phyloP scores from a whole-genome alignment of 2,888 invertebrate genomes.

The Leucophenga montana region DNA sequence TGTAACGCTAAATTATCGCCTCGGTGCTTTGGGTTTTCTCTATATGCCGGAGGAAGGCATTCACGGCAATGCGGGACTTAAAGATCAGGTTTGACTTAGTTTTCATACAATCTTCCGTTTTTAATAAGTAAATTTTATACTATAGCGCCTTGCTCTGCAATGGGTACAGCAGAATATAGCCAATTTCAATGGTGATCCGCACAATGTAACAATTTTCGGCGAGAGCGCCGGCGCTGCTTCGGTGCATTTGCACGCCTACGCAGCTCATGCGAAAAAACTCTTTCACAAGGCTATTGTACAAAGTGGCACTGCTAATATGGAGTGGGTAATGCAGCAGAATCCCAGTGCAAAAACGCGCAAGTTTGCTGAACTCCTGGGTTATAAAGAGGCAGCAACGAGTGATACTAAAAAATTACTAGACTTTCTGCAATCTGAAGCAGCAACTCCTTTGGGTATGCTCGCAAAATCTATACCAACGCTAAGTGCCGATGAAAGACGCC shows the following conservation, averaged over 20 bases:
- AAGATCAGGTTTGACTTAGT: conserved; percentile 64
- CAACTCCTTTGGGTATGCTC: conserved; percentile 48
- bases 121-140: conserved; percentile 27
- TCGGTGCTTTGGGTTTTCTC: conserved; percentile 70
- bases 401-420: conserved; percentile 46
- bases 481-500: conserved; percentile 63
- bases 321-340: conserved; percentile 68
- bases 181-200: conserved; percentile 73
- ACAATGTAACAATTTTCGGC: conserved; percentile 70
- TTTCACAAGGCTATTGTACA: conserved; percentile 71
- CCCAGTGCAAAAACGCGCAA: conserved; percentile 53
- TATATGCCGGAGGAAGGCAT: conserved; percentile 68
- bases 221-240: conserved; percentile 70
- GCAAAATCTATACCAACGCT: conserved; percentile 47
- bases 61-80: conserved; percentile 70
- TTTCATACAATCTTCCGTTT: neutral
- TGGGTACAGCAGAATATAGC: conserved; percentile 73
- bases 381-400: conserved; percentile 37
- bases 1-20: conserved; percentile 70
- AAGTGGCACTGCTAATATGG: conserved; percentile 69
- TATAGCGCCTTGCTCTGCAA: conserved; percentile 73
- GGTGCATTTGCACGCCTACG: conserved; percentile 66
- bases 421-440: conserved; percentile 57
- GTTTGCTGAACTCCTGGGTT: conserved; percentile 62
- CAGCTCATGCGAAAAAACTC: conserved; percentile 62